Percentiles rank a stretch among this genome's conserved stretches.
phyloP scores from a whole-genome alignment of 2,113 vertebrate genomes.

The Melanerpes aurifrons region DNA sequence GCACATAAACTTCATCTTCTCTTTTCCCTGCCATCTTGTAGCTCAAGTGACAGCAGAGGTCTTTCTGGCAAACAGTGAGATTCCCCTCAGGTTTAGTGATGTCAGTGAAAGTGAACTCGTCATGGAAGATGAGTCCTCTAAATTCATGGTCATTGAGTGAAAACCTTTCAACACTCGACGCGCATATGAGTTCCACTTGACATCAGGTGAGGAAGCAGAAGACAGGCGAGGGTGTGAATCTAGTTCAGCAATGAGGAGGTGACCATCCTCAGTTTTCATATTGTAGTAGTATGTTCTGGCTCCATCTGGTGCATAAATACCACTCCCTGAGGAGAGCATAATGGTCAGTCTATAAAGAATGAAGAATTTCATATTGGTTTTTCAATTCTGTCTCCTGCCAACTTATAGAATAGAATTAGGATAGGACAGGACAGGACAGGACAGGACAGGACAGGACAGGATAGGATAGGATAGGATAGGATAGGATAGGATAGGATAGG shows the following conservation, averaged over 20 bases:
- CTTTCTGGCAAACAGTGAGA: conserved; percentile 71
- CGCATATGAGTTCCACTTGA: conserved; percentile 66
- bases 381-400: not conserved
- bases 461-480: no score
- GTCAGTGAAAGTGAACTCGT: conserved; percentile 66
- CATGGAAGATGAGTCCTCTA: conserved; percentile 60
- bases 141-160: conserved; percentile 26
- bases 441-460: no score
- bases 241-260: conserved; percentile 67
- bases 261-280: conserved; percentile 67
- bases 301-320: conserved; percentile 66
- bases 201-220: not conserved
- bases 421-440: no score
- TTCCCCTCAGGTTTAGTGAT: conserved; percentile 45
- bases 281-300: conserved; percentile 70
- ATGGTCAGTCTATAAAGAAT: not conserved
- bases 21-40: conserved; percentile 61
- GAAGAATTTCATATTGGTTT: not conserved
- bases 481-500: no score
- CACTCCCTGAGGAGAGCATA: conserved; percentile 57
- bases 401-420: not conserved
- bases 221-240: conserved; percentile 50
- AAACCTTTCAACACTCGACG: not conserved
- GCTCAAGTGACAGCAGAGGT: conserved; percentile 73
- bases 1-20: conserved; percentile 67